Percentiles rank a stretch among this genome's conserved stretches.
Evolutionary conservation across 2,113 vertebrate species (phyloP).

Genomic region (Nycticebus coucang): DNA sequence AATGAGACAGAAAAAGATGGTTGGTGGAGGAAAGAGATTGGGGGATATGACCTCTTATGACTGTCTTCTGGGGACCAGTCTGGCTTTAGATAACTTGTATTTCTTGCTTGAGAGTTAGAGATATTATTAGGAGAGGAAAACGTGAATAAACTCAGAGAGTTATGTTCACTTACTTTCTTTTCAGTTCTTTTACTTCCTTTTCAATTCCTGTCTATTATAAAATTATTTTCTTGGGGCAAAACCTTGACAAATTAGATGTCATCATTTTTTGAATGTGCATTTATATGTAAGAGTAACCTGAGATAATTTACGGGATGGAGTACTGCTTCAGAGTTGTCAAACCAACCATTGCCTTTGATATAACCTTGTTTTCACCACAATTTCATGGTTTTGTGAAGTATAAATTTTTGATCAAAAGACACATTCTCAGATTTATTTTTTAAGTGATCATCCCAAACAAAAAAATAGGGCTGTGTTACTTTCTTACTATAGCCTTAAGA

Average conservation of each 20-base stretch:
- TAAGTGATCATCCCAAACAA: background rate
- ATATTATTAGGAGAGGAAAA: background rate
- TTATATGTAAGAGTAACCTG: background rate
- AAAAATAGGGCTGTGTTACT: background rate
- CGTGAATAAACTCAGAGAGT: background rate
- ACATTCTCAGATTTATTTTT: conserved; percentile 34
- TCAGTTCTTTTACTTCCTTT: background rate
- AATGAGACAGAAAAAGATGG: background rate
- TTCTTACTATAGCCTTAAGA: background rate
- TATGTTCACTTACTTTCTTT: background rate
- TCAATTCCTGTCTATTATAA: background rate
- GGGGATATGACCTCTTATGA: background rate
- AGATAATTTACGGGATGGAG: background rate
- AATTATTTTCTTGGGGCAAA: background rate
- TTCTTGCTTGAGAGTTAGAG: background rate
- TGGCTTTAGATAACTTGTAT: background rate
- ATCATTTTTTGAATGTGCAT: background rate
- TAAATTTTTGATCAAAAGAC: background rate
- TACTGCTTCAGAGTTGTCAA: background rate
- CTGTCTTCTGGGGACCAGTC: background rate
- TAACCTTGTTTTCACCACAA: background rate
- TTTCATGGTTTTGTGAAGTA: background rate
- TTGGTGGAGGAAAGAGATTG: background rate
- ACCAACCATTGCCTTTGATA: background rate
- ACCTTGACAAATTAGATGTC: background rate